Conservation (phyloP, 2,888 invertebrate genomes). For the Drosophila fulvimacula region DNA sequence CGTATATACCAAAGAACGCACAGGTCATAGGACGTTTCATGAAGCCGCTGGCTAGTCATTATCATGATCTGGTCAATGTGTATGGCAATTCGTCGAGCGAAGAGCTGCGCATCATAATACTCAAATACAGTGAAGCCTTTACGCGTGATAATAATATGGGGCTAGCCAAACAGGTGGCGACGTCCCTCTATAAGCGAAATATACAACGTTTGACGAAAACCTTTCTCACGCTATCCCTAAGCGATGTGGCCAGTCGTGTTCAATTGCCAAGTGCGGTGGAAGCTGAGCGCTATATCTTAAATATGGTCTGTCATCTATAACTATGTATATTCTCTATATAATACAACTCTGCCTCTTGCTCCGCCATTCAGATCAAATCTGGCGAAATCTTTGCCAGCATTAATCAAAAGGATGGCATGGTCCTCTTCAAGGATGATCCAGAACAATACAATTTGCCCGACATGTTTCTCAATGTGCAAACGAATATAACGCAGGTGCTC, state of each 20-base stretch:
- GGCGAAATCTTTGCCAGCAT: conserved; percentile 98
- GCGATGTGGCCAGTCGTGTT: conserved; percentile 92
- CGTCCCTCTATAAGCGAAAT: conserved; percentile 96
- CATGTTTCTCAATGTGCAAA: conserved; percentile 94
- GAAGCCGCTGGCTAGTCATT: conserved; percentile 93
- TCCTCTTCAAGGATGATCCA: conserved; percentile 97
- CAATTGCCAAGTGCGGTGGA: conserved; percentile 93
- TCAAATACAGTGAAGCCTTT: conserved; percentile 93
- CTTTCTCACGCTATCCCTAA: conserved; percentile 89
- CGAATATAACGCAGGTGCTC: conserved; percentile 93
- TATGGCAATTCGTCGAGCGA: conserved; percentile 91
- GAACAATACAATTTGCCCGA: conserved; percentile 96
- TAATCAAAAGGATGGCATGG: conserved; percentile 99
- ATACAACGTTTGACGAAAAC: conserved; percentile 97
- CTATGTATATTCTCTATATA: not conserved
- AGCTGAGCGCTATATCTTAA: conserved; percentile 96
- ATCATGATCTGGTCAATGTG: conserved; percentile 94
- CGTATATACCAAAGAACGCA: conserved; percentile 94
- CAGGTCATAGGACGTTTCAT: conserved; percentile 94
- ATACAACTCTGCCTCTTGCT: not conserved
- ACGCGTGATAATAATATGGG: conserved; percentile 92
- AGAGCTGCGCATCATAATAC: conserved; percentile 89
- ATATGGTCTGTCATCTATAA: conserved; percentile 90
- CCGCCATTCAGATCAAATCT: conserved; percentile 95
- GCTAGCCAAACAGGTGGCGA: conserved; percentile 92